Percentiles rank a stretch among this genome's conserved stretches.
phyloP scores from a whole-genome alignment of 2,113 vertebrate genomes.

The Pollachius pollachius region DNA sequence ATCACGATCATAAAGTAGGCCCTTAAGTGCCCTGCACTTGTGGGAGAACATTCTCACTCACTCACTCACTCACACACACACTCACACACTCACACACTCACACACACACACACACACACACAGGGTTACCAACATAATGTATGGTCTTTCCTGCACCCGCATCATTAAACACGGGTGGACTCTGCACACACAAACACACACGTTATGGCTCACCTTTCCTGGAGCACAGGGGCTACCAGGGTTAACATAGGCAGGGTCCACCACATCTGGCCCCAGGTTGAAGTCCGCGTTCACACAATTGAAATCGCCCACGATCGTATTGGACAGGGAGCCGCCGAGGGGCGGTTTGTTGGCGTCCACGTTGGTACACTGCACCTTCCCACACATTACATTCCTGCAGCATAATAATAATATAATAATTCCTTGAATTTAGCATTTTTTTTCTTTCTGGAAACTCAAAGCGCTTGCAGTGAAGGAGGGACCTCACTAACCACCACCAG shows the following conservation, averaged over 20 bases:
- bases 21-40: too few species aligned
- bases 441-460: too few species aligned
- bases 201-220: conserved; percentile 70
- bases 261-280: conserved; percentile 79
- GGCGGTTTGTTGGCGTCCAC: conserved; percentile 59
- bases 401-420: not conserved
- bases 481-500: too few species aligned
- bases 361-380: conserved; percentile 83
- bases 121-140: not conserved
- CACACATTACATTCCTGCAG: conserved; percentile 79
- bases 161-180: too few species aligned
- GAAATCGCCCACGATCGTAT: conserved; percentile 16
- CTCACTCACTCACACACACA: too few species aligned
- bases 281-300: conserved; percentile 80
- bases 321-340: conserved; percentile 43
- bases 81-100: conserved; percentile 47
- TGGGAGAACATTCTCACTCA: too few species aligned
- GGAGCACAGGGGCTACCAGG: conserved; percentile 76
- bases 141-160: too few species aligned
- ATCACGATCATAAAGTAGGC: too few species aligned
- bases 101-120: conserved; percentile 46
- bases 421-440: too few species aligned
- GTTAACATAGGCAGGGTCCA: conserved; percentile 83
- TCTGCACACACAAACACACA: not conserved
- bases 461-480: too few species aligned